These are phyloP conservation scores for Mastomys natalensis DNA, from an alignment of 2,113 vertebrate species.

Conservation along the genomic window DNA sequence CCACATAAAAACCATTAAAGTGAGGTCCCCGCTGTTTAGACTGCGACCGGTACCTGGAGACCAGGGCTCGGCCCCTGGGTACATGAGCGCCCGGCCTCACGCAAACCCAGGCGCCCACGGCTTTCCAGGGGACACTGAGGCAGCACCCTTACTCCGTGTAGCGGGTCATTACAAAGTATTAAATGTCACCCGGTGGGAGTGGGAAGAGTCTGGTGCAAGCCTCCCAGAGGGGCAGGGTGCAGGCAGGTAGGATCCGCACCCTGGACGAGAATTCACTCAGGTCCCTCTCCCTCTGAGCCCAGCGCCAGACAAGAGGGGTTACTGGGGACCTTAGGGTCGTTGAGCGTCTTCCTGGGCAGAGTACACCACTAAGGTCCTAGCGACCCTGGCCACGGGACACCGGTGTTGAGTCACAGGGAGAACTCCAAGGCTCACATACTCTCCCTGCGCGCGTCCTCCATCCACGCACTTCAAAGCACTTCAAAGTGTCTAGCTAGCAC, in stretches of 20 bases:
- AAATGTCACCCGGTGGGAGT: neutral
- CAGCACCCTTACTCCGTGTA: neutral
- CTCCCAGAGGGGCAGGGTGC: neutral
- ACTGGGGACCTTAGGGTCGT: neutral
- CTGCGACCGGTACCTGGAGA: neutral
- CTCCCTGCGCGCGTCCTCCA: fast-evolving
- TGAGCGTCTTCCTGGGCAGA: neutral
- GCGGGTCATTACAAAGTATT: neutral
- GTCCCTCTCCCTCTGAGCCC: neutral
- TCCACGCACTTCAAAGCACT: neutral
- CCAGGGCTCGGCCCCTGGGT: neutral
- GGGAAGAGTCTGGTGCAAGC: neutral
- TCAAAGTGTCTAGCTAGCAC: neutral
- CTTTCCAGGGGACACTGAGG: neutral
- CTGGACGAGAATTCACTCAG: fast-evolving
- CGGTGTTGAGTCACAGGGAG: neutral
- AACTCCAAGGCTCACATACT: neutral
- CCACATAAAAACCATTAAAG: constrained; percentile 24
- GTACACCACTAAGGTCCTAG: neutral
- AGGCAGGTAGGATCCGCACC: neutral
- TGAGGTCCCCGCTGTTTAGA: neutral
- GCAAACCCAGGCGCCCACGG: neutral
- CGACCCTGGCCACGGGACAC: neutral
- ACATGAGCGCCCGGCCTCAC: neutral
- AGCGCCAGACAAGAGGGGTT: fast-evolving